Conservation (phyloP, 2,888 invertebrate species). For the Brassicogethes aeneus region DNA sequence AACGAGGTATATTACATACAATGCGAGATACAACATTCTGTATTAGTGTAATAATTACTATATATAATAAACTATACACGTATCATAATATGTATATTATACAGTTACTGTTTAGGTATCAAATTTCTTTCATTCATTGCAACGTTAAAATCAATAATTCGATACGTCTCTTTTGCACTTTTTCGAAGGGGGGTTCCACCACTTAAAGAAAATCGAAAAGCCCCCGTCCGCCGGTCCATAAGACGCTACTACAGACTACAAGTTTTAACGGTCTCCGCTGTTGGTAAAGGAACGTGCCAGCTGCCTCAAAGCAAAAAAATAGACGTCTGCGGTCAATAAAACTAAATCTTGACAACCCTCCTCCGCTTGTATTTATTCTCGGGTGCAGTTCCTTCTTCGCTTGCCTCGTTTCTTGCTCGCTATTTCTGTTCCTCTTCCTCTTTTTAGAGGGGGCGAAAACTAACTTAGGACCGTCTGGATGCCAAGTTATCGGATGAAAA, state of each 20-base stretch:
- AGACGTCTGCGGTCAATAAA: conserved; percentile 41
- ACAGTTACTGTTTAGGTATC: too few species aligned
- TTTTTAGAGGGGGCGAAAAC: conserved; percentile 8
- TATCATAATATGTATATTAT: too few species aligned
- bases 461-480: too few species aligned
- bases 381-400: conserved; percentile 11
- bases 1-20: too few species aligned
- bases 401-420: too few species aligned
- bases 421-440: conserved; percentile 4
- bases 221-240: too few species aligned
- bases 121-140: too few species aligned
- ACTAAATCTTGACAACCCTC: conserved; percentile 37
- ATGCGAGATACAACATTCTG: too few species aligned
- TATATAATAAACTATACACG: too few species aligned
- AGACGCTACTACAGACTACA: too few species aligned
- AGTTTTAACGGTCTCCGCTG: conserved; percentile 34
- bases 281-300: conserved; percentile 24
- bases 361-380: conserved; percentile 22
- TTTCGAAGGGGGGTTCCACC: conserved; percentile 9
- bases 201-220: conserved; percentile 17
- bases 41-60: too few species aligned
- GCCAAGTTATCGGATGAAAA: too few species aligned
- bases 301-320: conserved; percentile 29
- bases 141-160: conserved; percentile 28
- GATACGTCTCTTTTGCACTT: conserved; percentile 34